Evolutionary conservation across 2,888 invertebrate genomes (phyloP).

Genomic region (Eilema sororculum): DNA sequence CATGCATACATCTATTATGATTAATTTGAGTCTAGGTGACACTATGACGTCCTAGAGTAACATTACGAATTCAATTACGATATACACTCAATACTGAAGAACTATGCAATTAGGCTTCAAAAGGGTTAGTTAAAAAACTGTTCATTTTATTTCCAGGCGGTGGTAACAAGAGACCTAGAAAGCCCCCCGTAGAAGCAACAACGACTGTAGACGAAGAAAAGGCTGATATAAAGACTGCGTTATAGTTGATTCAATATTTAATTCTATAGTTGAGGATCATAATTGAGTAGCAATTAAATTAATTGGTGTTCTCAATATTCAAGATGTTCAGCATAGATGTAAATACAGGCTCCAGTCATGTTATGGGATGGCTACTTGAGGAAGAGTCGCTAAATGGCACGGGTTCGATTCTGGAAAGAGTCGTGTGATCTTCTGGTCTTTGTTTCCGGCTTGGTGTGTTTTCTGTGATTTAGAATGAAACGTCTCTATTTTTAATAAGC

Average conservation of each 20-base stretch:
- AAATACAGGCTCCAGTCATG: not conserved
- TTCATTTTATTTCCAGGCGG: not conserved
- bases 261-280: not conserved
- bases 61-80: too few species aligned
- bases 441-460: not conserved
- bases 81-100: too few species aligned
- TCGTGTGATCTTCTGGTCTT: not conserved
- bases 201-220: not conserved
- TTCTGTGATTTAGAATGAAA: constrained; percentile 3
- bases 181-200: not conserved
- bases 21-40: too few species aligned
- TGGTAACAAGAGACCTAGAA: not conserved
- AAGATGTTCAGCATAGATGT: not conserved
- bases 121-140: not conserved
- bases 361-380: not conserved
- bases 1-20: too few species aligned
- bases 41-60: too few species aligned
- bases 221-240: constrained; percentile 5
- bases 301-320: not conserved
- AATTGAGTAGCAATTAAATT: not conserved
- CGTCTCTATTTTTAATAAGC: not conserved
- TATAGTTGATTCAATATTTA: constrained; percentile 2
- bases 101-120: not conserved
- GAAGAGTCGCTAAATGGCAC: not conserved
- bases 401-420: not conserved